Evolutionary conservation across 2,113 vertebrate species (phyloP), one percentile per base, ranked within the genome.

Genomic region (Gavialis gangeticus): DNA sequence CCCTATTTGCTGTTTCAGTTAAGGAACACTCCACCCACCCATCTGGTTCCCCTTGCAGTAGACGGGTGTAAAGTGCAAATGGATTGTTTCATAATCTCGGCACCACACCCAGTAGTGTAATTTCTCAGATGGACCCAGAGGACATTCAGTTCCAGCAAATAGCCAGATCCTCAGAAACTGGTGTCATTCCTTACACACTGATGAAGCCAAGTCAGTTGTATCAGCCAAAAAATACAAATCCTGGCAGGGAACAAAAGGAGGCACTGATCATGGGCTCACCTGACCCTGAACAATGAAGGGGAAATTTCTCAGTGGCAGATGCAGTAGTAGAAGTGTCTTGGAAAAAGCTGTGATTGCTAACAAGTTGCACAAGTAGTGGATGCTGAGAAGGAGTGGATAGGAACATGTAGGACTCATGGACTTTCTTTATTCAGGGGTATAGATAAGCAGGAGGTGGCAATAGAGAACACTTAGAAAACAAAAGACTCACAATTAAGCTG

Each of bases 211-310:
- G 69, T 16, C 46, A 27, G 13, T 25, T 75, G 56, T 37, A 69
- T 25, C 79, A 57, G 6, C 3, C 78, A 56, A 71, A 54, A 81
- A 89, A 56, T 69, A 46, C 17, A 81, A 89, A 91, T 62, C 82
- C 55, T 22, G 37, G 82, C 90, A 92, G 82, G 78, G 10, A 86
- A 28, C 16, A 75, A 85, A 78, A 88, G 46, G 18, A 16, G 37
- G 64, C 83, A 54, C 8, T 79, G 58, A 88, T 66, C 21, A 37
- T 5, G n/a, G 69, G 75, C 66, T 24, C 34, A 79, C 66, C 73
- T 93, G 85, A 86, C 62, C 91, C 84, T 88, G n/a, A 90, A 66
- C n/a, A 92, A 91, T 66, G 81, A 64, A 95, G 73, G 21, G 18
- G 3, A 59, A 54, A 30, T 79, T 62, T 34, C 54, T 91, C 58